Evolutionary conservation across 2,888 invertebrate species (phyloP).

Genomic region (Amorpha juglandis): DNA sequence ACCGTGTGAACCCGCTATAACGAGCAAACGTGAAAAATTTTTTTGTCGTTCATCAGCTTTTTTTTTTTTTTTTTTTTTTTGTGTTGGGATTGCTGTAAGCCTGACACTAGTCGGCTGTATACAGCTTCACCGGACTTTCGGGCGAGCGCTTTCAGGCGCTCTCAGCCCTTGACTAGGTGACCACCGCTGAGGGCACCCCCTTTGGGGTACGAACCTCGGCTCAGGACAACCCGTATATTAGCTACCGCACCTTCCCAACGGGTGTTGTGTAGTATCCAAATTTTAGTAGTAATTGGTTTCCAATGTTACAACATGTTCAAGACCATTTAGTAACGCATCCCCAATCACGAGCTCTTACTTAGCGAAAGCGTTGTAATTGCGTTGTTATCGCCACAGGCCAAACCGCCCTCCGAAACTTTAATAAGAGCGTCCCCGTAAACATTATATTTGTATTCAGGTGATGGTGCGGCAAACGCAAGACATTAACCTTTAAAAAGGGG

Average conservation of each 20-base stretch:
- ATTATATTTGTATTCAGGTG: conserved; percentile 77
- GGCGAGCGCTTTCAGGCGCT: no score
- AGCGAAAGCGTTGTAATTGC: conserved; percentile 24
- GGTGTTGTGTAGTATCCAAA: background rate
- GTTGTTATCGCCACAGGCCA: conserved; percentile 29
- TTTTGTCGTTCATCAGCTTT: no score
- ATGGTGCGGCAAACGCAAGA: conserved; percentile 61
- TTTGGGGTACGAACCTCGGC: no score
- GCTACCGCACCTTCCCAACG: background rate
- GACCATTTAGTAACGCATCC: conserved; percentile 8
- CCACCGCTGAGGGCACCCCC: no score
- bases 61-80: no score
- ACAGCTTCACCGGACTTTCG: no score
- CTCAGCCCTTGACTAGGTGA: no score
- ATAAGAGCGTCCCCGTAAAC: conserved; percentile 42
- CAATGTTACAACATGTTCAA: background rate
- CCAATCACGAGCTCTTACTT: conserved; percentile 21
- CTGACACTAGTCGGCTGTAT: no score
- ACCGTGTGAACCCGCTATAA: no score
- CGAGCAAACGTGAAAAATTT: no score
- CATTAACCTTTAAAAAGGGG: conserved; percentile 83
- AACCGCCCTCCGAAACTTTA: conserved; percentile 41
- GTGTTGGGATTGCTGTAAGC: no score
- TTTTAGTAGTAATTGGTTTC: conserved; percentile 1
- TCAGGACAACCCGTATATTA: no score